phyloP scores from a whole-genome alignment of 2,797 vertebrate genomes.

The Meriones psammophilus region DNA sequence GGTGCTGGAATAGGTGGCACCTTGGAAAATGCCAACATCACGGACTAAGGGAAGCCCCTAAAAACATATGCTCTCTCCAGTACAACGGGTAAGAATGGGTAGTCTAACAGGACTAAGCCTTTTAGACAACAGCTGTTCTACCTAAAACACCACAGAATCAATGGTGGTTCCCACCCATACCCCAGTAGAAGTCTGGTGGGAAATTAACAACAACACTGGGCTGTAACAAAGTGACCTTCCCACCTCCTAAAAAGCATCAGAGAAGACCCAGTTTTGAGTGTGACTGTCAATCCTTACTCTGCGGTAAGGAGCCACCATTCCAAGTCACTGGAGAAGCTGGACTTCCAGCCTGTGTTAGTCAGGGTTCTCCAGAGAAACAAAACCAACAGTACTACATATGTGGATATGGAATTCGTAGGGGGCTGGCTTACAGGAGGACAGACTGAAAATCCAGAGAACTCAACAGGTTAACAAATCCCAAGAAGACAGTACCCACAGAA shows the following conservation, averaged over 20 bases:
- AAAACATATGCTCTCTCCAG: not conserved
- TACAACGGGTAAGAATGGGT: not conserved
- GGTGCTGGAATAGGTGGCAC: not conserved
- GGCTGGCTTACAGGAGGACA: not conserved
- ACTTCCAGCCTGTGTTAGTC: not conserved
- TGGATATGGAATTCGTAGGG: not conserved
- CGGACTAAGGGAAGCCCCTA: not conserved
- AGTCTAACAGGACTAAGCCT: not conserved
- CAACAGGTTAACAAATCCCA: not conserved
- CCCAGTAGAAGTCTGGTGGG: not conserved
- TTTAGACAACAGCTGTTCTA: not conserved
- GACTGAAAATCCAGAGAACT: not conserved
- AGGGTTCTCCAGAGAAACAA: not conserved
- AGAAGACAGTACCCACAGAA: not conserved
- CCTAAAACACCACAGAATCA: not conserved
- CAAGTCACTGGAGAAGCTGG: not conserved
- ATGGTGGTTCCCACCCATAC: not conserved
- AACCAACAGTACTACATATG: not conserved
- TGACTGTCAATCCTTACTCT: not conserved
- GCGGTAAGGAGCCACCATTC: not conserved
- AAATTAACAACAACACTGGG: not conserved
- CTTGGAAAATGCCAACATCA: conserved; percentile 20
- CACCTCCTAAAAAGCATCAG: not conserved
- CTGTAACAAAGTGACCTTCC: not conserved
- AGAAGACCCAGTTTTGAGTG: not conserved